These are phyloP conservation scores for Protonemura montana DNA, from an alignment of 2,888 invertebrate genomes.

Conservation along the genomic window DNA sequence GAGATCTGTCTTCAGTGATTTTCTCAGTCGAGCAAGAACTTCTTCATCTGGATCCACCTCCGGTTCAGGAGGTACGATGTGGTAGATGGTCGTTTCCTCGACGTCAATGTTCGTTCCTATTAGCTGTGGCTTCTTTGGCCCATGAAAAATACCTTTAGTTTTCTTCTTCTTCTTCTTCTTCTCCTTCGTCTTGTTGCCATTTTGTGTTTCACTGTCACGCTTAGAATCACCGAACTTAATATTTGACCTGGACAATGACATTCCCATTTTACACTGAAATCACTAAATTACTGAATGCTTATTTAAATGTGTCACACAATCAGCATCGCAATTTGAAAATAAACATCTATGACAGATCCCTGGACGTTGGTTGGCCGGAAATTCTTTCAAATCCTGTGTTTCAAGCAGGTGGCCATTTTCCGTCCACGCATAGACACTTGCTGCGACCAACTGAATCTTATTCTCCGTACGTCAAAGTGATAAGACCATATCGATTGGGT, in stretches of 20 bases:
- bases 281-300: neutral
- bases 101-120: neutral
- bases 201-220: too few relatives aligned
- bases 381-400: neutral
- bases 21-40: constrained; percentile 64
- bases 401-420: neutral
- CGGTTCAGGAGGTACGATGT: neutral
- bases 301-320: neutral
- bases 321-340: neutral
- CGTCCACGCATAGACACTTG: neutral
- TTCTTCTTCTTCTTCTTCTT: constrained; percentile 4
- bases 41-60: constrained; percentile 58
- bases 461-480: neutral
- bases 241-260: neutral
- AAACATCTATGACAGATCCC: neutral
- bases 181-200: neutral
- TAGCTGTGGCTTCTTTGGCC: neutral
- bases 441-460: neutral
- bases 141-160: neutral
- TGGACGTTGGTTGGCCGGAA: neutral
- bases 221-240: too few relatives aligned
- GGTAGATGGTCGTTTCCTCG: constrained; percentile 13
- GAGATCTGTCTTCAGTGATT: constrained; percentile 68
- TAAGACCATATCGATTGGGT: neutral
- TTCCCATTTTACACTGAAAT: neutral